Percentiles rank a stretch among this genome's conserved stretches.
These are phyloP conservation scores for Sympetrum striolatum DNA, from an alignment of 2,888 invertebrate genomes.

Conservation along the genomic window DNA sequence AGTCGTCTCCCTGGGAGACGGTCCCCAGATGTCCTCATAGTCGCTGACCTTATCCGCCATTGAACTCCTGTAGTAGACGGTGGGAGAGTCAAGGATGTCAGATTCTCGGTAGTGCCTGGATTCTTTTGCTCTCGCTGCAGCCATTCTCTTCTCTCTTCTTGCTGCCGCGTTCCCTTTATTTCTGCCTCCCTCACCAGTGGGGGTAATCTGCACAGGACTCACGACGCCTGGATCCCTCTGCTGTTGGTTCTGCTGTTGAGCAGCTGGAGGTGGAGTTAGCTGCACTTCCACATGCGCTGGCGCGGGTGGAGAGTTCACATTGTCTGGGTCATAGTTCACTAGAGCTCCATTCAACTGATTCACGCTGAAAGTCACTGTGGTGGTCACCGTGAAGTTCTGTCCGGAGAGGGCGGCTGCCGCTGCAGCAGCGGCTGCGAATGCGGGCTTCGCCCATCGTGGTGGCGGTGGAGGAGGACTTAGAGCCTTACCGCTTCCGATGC, in stretches of 20 bases:
- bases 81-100: constrained; percentile 83
- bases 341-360: constrained; percentile 64
- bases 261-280: constrained; percentile 43
- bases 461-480: constrained; percentile 75
- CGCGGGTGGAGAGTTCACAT: constrained; percentile 57
- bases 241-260: not conserved
- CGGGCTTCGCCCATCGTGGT: constrained; percentile 83
- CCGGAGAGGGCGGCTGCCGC: constrained; percentile 55
- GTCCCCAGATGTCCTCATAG: constrained; percentile 93
- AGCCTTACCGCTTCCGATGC: not conserved
- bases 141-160: constrained; percentile 56
- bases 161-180: constrained; percentile 58
- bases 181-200: constrained; percentile 53
- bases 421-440: constrained; percentile 35
- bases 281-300: constrained; percentile 53
- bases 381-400: constrained; percentile 82
- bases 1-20: constrained; percentile 52
- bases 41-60: constrained; percentile 92
- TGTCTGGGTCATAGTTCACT: constrained; percentile 60
- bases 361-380: constrained; percentile 85
- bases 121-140: constrained; percentile 58
- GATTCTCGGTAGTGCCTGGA: constrained; percentile 70
- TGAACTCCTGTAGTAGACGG: constrained; percentile 83
- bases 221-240: constrained; percentile 49
- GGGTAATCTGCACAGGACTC: constrained; percentile 48